These are phyloP conservation scores for Sycophila sp. DNA, from an alignment of 1,140 invertebrate species.

Conservation along the genomic window DNA sequence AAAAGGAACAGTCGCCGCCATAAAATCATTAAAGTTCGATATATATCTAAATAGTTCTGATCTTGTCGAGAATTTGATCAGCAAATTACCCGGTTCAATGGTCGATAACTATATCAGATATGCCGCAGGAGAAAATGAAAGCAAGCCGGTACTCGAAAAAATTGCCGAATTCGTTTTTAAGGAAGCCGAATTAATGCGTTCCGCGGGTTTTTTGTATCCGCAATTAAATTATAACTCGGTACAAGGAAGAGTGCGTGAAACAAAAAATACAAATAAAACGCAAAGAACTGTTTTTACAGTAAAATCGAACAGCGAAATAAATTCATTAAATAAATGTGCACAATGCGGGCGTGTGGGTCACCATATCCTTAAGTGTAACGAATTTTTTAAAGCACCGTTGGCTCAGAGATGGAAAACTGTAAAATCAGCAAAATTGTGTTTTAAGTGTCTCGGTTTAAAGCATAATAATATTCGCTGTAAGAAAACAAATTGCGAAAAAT, in stretches of 20 bases:
- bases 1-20: slow-evolving; percentile 15
- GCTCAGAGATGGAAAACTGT: neutral
- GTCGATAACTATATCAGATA: neutral
- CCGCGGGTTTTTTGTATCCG: too few species aligned
- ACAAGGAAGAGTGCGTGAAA: too few species aligned
- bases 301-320: too few species aligned
- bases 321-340: neutral
- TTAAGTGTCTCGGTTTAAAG: neutral
- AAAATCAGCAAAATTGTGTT: neutral
- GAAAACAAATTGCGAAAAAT: neutral
- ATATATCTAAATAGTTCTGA: slow-evolving; percentile 25
- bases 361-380: neutral
- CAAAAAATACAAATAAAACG: too few species aligned
- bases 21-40: neutral
- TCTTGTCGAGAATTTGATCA: neutral
- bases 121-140: too few species aligned
- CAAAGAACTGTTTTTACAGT: too few species aligned
- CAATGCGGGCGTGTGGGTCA: neutral
- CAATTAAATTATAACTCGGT: too few species aligned
- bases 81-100: neutral
- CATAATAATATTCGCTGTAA: neutral
- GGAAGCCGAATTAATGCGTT: too few species aligned
- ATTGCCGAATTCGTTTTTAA: too few species aligned
- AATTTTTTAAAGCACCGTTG: neutral
- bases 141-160: too few species aligned